Percentiles rank a stretch among this genome's conserved stretches.
These are phyloP conservation scores for Hypsopygia costalis DNA, from an alignment of 2,888 invertebrate genomes.

Conservation along the genomic window DNA sequence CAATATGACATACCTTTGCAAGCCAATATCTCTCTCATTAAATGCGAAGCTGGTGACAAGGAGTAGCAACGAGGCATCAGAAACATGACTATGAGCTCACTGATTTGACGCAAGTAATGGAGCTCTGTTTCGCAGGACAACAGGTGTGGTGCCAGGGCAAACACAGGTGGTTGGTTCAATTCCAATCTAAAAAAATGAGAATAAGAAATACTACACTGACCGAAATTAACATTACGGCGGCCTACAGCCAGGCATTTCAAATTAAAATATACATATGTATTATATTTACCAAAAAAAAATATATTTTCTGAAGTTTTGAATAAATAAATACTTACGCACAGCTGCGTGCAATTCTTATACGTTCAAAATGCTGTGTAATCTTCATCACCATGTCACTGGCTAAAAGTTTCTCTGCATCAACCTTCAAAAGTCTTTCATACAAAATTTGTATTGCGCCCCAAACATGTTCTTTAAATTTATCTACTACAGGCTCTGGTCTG, in stretches of 20 bases:
- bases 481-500: conserved; percentile 83
- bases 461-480: conserved; percentile 87
- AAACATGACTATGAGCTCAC: conserved; percentile 90
- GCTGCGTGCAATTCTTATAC: conserved; percentile 88
- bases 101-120: conserved; percentile 89
- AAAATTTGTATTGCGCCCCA: conserved; percentile 89
- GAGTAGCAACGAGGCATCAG: conserved; percentile 91
- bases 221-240: no score
- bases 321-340: conserved; percentile 84
- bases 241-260: no score
- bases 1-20: conserved; percentile 91
- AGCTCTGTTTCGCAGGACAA: conserved; percentile 87
- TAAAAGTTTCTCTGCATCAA: conserved; percentile 91
- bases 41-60: conserved; percentile 87
- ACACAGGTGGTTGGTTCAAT: conserved; percentile 83
- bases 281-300: no score
- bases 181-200: conserved; percentile 80
- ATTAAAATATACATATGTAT: no score
- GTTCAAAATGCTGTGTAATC: conserved; percentile 92
- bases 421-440: conserved; percentile 85
- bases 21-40: conserved; percentile 90
- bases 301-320: no score
- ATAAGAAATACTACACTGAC: no score
- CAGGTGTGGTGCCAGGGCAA: conserved; percentile 87
- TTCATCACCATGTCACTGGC: conserved; percentile 91